phyloP scores from a whole-genome alignment of 1,140 invertebrate genomes.

The Elymnias hypermnestra region DNA sequence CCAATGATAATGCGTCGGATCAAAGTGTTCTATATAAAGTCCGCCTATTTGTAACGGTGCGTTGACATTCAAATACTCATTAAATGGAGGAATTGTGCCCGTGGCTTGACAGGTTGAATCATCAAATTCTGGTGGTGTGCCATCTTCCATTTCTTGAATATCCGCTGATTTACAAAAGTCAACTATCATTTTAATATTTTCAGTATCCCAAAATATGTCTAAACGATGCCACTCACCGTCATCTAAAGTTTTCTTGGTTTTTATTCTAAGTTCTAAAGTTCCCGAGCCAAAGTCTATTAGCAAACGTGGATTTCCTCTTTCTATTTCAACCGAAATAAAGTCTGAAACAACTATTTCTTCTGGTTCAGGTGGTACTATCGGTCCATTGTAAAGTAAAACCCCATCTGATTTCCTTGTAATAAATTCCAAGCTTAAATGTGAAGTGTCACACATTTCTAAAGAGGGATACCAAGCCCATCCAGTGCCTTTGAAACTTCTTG shows the following conservation, averaged over 20 bases:
- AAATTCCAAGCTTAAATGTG: slow-evolving; percentile 96
- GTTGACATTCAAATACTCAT: slow-evolving; percentile 97
- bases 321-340: slow-evolving; percentile 95
- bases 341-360: slow-evolving; percentile 94
- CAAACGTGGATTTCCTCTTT: slow-evolving; percentile 91
- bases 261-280: slow-evolving; percentile 91
- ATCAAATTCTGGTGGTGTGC: slow-evolving; percentile 89
- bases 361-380: slow-evolving; percentile 92
- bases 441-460: slow-evolving; percentile 96
- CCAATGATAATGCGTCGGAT: slow-evolving; percentile 90
- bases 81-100: slow-evolving; percentile 94
- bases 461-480: slow-evolving; percentile 98
- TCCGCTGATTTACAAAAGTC: slow-evolving; percentile 93
- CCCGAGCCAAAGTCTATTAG: slow-evolving; percentile 97
- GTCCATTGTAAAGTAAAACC: slow-evolving; percentile 96
- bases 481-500: slow-evolving; percentile 92
- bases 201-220: slow-evolving; percentile 96
- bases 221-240: slow-evolving; percentile 97
- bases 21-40: slow-evolving; percentile 89
- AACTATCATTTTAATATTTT: slow-evolving; percentile 93
- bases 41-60: slow-evolving; percentile 96
- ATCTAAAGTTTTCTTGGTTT: slow-evolving; percentile 90
- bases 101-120: slow-evolving; percentile 91
- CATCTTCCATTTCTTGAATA: slow-evolving; percentile 91
- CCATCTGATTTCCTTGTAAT: slow-evolving; percentile 94